Evolutionary conservation across 2,113 vertebrate species (phyloP).

Genomic region (Chloroceryle aenea): DNA sequence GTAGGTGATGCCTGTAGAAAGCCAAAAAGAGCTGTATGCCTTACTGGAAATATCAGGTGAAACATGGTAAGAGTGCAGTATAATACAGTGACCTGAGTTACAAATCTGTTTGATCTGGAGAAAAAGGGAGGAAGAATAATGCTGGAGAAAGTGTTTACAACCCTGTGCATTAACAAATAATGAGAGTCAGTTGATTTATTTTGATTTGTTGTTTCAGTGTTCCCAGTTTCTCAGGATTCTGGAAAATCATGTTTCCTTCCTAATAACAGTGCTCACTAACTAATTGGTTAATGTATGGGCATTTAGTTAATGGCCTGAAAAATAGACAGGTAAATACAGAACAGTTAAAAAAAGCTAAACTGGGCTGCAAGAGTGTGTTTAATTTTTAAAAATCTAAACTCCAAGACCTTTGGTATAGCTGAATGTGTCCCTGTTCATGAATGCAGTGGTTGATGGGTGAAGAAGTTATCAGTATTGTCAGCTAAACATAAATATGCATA

Average conservation of each 20-base stretch:
- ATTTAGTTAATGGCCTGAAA: neutral
- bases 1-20: neutral
- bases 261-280: neutral
- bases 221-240: neutral
- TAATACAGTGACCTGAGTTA: neutral
- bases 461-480: neutral
- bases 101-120: slow-evolving; percentile 29
- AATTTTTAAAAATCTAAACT: neutral
- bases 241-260: neutral
- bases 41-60: slow-evolving; percentile 30
- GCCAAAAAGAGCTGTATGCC: neutral
- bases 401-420: neutral
- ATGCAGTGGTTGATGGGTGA: neutral
- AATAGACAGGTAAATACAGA: neutral
- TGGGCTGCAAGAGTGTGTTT: neutral
- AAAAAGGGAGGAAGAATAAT: neutral
- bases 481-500: neutral
- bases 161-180: neutral
- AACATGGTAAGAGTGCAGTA: neutral
- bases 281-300: neutral
- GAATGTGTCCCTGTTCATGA: neutral
- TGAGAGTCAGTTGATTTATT: neutral
- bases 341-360: neutral
- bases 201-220: neutral
- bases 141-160: neutral